phyloP scores from a whole-genome alignment of 2,113 vertebrate genomes.

The Spilogale gracilis region DNA sequence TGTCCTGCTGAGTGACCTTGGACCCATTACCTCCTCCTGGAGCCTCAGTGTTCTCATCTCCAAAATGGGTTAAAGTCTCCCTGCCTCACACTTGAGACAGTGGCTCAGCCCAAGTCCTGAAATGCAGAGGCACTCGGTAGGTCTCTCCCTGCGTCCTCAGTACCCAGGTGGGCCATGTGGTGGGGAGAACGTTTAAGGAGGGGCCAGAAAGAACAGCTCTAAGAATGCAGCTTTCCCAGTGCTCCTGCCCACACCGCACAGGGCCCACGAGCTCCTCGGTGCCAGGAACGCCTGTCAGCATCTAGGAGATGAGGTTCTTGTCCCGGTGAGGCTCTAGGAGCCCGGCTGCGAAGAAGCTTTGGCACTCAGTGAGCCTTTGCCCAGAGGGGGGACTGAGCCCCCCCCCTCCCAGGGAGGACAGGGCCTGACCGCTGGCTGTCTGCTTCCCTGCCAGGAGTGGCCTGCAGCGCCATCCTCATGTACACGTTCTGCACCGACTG shows the following conservation, averaged over 20 bases:
- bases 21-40: background rate
- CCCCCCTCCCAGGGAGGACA: fast-evolving
- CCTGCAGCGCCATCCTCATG: conserved; percentile 92
- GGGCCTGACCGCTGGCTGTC: background rate
- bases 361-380: background rate
- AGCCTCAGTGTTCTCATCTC: background rate
- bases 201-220: background rate
- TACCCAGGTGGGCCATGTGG: background rate
- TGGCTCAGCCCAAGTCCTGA: background rate
- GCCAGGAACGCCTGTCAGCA: background rate
- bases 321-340: fast-evolving
- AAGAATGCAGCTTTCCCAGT: background rate
- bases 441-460: conserved; percentile 86
- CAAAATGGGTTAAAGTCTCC: background rate
- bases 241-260: background rate
- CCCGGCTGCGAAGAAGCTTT: background rate
- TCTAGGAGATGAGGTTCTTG: background rate
- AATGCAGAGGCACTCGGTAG: background rate
- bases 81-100: background rate
- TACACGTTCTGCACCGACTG: conserved; percentile 97
- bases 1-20: background rate
- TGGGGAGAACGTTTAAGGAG: background rate
- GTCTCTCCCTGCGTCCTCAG: background rate
- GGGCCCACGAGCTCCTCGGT: background rate
- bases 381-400: background rate